Evolutionary conservation across 2,888 invertebrate genomes (phyloP), one percentile per base, ranked within the genome.

Genomic region (Platyscelio sp.): DNA sequence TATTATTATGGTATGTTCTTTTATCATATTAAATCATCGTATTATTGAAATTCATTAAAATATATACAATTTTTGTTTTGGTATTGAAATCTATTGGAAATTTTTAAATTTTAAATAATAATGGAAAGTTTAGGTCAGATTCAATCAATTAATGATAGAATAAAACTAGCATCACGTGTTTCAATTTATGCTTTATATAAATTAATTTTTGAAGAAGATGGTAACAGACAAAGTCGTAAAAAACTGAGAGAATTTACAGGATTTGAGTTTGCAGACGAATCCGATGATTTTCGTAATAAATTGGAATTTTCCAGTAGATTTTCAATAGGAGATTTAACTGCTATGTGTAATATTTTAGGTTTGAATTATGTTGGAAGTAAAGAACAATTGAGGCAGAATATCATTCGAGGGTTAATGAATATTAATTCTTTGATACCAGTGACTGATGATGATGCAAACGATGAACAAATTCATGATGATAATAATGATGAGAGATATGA

Each of bases 141-240:
- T 38, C 20, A 7, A 3, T 24, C 40, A 20, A 61, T 61, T 13
- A 61, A 24, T 13, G 18, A 13, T 3, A 38, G 40, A 40, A 40
- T 61, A 24, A 61, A 61, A 22, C 1, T 61, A 6, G 40, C 61
- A 1, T 27, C 71, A 13, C 56, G 43, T 7, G 33, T 27, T 3
- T 67, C 49, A 18, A 60, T 77, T 13, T 11, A 51, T 61, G 51
- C 51, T 13, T 29, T 68, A 15, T 71, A 71, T 43, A 43, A 71
- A 22, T 63, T 61, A 24, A 78, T 70, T 24, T 78, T 71, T 13
- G 54, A 71, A 26, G 60, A 68, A 15, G 60, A 77, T 2, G 68
- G 77, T 13, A 56, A 60, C 33, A 22, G 46, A n/a, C 20, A 20
- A 26, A 60, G 27, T 49, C 29, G 60, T 5, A 58, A 49, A 11